phyloP scores from a whole-genome alignment of 2,113 vertebrate species.

The Tachysurus fulvidraco region DNA sequence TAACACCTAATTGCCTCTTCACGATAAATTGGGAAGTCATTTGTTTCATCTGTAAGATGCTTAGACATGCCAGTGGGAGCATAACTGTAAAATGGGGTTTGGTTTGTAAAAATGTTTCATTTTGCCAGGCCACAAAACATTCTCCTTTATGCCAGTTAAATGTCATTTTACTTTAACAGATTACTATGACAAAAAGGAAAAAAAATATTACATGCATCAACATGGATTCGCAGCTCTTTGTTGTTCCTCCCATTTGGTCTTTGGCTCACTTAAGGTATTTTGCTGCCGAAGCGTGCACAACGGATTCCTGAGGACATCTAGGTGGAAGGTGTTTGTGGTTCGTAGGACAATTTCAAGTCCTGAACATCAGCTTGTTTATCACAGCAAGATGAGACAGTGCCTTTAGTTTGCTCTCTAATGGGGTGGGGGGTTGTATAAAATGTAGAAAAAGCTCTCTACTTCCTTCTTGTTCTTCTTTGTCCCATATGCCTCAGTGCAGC shows the following conservation, averaged over 20 bases:
- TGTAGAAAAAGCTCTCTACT: neutral
- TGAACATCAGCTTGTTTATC: neutral
- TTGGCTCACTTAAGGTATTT: constrained; percentile 12
- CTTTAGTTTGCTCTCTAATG: neutral
- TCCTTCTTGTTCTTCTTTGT: neutral
- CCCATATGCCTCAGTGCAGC: neutral
- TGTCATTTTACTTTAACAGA: constrained; percentile 52
- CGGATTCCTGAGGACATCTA: neutral
- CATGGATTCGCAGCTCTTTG: constrained; percentile 32
- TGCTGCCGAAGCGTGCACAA: neutral
- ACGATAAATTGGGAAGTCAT: constrained; percentile 54
- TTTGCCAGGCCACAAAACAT: constrained; percentile 40
- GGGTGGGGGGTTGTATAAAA: neutral
- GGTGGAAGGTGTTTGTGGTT: neutral
- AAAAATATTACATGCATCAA: constrained; percentile 18
- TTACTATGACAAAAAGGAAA: constrained; percentile 27
- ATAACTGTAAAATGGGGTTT: constrained; percentile 23
- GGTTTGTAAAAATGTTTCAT: constrained; percentile 47
- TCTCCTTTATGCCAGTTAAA: constrained; percentile 52
- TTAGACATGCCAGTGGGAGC: constrained; percentile 37
- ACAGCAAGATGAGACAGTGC: neutral
- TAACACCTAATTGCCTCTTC: constrained; percentile 56
- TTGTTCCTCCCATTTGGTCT: constrained; percentile 20
- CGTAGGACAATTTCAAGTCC: neutral
- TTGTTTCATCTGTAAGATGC: constrained; percentile 30